A percentile compares a stretch with the other conserved stretches of the same genome.
Evolutionary conservation across 2,888 invertebrate genomes (phyloP).

Genomic region (Merodon equestris): DNA sequence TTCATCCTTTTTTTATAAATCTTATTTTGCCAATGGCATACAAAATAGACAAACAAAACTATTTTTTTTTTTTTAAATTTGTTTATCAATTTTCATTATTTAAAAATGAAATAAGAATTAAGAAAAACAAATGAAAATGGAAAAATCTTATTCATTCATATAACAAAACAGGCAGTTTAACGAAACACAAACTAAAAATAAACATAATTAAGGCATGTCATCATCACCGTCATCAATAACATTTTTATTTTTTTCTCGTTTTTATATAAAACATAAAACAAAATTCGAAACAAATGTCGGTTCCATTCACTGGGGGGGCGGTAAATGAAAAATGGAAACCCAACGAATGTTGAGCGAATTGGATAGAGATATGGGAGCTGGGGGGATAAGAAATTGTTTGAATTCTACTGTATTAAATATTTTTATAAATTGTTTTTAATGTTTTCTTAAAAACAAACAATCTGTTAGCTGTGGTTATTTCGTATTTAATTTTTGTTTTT

Average conservation of each 20-base stretch:
- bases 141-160: conserved; percentile 26
- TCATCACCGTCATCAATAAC: conserved; percentile 24
- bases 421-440: conserved; percentile 45
- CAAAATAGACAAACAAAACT: conserved; percentile 12
- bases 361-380: background rate
- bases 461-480: conserved; percentile 30
- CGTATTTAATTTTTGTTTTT: no score
- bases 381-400: background rate
- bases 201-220: conserved; percentile 58
- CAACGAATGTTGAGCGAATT: no score
- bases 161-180: conserved; percentile 66
- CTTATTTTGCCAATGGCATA: conserved; percentile 36
- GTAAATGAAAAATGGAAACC: no score
- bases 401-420: no score
- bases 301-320: background rate
- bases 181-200: conserved; percentile 44
- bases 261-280: conserved; percentile 1
- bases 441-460: conserved; percentile 28
- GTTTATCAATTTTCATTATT: conserved; percentile 21
- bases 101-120: conserved; percentile 13
- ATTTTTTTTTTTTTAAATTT: conserved; percentile 2
- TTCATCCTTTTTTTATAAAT: conserved; percentile 4
- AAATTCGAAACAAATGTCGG: background rate
- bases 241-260: conserved; percentile 6
- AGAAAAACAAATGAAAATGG: conserved; percentile 20